These are phyloP conservation scores for Aspiorhynchus laticeps DNA, from an alignment of 2,113 vertebrate genomes.

Conservation along the genomic window DNA sequence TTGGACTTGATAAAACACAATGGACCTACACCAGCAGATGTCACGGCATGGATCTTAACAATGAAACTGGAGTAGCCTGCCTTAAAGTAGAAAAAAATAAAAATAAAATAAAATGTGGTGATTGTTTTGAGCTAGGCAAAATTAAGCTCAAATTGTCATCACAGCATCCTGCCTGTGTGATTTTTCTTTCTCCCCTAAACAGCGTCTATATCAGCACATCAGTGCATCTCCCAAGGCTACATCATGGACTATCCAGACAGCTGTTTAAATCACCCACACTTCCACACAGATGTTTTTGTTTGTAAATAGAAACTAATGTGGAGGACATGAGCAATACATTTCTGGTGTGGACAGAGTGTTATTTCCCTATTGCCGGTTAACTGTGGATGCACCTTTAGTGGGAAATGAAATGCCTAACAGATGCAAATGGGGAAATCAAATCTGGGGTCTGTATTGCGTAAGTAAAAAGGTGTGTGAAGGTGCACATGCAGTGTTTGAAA, in stretches of 20 bases:
- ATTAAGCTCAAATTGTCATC: background rate
- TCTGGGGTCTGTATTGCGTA: background rate
- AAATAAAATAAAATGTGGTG: no score
- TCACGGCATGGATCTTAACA: no score
- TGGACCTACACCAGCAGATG: no score
- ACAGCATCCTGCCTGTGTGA: background rate
- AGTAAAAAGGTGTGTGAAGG: background rate
- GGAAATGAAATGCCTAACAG: background rate
- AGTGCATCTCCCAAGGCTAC: constrained; percentile 35
- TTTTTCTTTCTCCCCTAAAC: constrained; percentile 11
- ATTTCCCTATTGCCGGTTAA: constrained; percentile 3
- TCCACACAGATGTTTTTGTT: constrained; percentile 34
- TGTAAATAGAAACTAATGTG: constrained; percentile 47
- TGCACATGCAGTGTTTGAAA: background rate
- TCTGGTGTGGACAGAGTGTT: constrained; percentile 34
- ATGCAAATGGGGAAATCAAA: background rate
- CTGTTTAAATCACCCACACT: constrained; percentile 37
- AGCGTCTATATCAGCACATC: constrained; percentile 32
- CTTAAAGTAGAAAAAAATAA: no score
- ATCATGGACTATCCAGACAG: constrained; percentile 33
- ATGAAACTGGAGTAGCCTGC: no score
- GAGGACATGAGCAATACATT: constrained; percentile 32
- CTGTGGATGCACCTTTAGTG: constrained; percentile 16
- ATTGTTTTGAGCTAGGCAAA: background rate
- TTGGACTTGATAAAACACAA: no score